Evolutionary conservation across 2,113 vertebrate genomes (phyloP).

Genomic region (Cervus canadensis): DNA sequence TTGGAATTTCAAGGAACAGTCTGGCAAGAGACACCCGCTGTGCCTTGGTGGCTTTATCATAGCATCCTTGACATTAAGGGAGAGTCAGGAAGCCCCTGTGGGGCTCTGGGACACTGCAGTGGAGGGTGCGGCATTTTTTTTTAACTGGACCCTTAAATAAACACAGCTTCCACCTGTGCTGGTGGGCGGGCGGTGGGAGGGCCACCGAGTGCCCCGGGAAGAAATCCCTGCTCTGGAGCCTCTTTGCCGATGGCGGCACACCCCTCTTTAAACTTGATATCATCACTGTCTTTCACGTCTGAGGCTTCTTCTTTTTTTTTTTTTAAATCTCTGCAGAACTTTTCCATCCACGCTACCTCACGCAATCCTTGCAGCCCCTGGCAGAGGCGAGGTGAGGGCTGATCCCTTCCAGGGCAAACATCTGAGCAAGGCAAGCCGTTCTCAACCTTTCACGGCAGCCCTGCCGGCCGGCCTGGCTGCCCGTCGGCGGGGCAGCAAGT

Average conservation of each 20-base stretch:
- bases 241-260: neutral
- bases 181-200: neutral
- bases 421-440: neutral
- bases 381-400: neutral
- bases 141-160: neutral
- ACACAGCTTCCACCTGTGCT: neutral
- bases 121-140: neutral
- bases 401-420: neutral
- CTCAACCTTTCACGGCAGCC: neutral
- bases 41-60: neutral
- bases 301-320: neutral
- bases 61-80: accelerated
- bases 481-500: neutral
- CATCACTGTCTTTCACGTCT: neutral
- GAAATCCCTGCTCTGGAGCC: neutral
- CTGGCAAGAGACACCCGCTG: neutral
- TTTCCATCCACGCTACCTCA: neutral
- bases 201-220: neutral
- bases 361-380: accelerated
- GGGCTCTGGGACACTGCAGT: accelerated
- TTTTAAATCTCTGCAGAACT: neutral
- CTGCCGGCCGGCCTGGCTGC: neutral
- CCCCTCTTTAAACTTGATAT: neutral
- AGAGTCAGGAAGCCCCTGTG: neutral
- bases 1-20: neutral